Conservation (phyloP, 2,888 invertebrate species). For the Polydrusus tereticollis region DNA sequence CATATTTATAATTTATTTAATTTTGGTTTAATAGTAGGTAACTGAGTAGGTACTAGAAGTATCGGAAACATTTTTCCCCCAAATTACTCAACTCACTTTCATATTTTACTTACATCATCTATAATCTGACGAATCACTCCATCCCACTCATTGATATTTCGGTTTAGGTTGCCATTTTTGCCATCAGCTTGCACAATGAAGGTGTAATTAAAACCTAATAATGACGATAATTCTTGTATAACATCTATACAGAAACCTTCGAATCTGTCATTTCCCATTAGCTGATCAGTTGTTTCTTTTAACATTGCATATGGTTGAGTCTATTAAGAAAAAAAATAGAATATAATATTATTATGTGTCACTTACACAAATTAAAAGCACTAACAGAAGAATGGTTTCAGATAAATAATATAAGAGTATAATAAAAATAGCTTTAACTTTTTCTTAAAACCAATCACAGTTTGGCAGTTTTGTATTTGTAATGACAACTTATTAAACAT, state of each 20-base stretch:
- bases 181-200: constrained; percentile 83
- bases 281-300: constrained; percentile 75
- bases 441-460: too few species aligned
- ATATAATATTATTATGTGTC: neutral
- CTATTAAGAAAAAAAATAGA: constrained; percentile 60
- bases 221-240: constrained; percentile 82
- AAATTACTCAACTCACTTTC: too few species aligned
- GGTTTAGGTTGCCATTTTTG: constrained; percentile 78
- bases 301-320: constrained; percentile 91
- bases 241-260: constrained; percentile 93
- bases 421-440: too few species aligned
- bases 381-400: neutral
- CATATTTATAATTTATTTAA: too few species aligned
- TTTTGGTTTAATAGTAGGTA: too few species aligned
- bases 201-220: constrained; percentile 86
- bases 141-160: constrained; percentile 75
- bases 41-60: too few species aligned
- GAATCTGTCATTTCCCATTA: constrained; percentile 85
- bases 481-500: too few species aligned
- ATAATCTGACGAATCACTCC: constrained; percentile 84
- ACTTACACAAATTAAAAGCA: too few species aligned
- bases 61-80: too few species aligned
- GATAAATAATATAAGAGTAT: too few species aligned
- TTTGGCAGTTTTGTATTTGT: too few species aligned
- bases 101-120: constrained; percentile 73